Evolutionary conservation across 1,140 invertebrate species (phyloP), one percentile per base, ranked within the genome.

Genomic region (Cherax quadricarinatus): DNA sequence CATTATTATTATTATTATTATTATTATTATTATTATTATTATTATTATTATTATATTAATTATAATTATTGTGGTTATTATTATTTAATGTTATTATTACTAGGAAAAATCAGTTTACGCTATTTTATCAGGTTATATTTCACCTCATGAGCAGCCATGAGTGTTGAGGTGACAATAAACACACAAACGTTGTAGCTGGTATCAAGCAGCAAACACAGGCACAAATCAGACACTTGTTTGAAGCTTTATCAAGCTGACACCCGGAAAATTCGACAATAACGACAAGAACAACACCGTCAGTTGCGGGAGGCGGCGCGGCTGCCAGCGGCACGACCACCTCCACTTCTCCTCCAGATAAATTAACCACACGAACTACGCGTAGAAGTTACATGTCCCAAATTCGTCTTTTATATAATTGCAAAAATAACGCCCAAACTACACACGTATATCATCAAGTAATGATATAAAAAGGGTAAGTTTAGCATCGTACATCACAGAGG

Each of bases 181-280:
- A 83, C 57, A 24, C 57, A 10, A 60, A 6, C n/a, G 81, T 60
- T 57, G n/a, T 10, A 3, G 9, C 24, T 21, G 21, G 7, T 24
- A 53, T 10, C 53, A 84, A 57, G 62, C 14, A 84, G 14, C 24
- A n/a, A 84, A 57, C 18, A 84, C 24, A 84, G n/a, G 53, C 51
- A 57, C 82, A 53, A 84, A 84, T 84, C 82, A 84, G 82, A 84
- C 57, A 84, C 82, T 84, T 84, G 82, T 84, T 84, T 84, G 24
- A 24, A 24, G 82, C 51, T 41, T 16, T 30, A 75, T 75, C 70
- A 30, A n/a, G 70, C 7, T 75, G 24, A 30, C n/a, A 41, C 7
- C 49, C 21, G 60, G 14, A 51, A 90, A 90, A 90, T 84, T 90
- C 21, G 88, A 90, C 88, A 90, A 90, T 90, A 90, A 90, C 80